These are phyloP conservation scores for Paramisgurnus dabryanus DNA, from an alignment of 2,113 vertebrate species.

Conservation along the genomic window DNA sequence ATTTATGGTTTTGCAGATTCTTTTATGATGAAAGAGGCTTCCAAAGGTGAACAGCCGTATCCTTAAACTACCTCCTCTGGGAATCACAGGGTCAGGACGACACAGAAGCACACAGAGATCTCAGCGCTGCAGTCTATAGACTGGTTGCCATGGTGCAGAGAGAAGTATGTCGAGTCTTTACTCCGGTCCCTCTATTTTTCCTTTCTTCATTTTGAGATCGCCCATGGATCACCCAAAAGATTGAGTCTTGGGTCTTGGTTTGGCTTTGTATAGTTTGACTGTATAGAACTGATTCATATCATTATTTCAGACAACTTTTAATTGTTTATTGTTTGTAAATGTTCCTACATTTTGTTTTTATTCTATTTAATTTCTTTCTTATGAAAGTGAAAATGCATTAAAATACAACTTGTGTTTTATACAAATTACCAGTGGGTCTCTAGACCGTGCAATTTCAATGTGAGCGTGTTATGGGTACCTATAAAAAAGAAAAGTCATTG, in stretches of 20 bases:
- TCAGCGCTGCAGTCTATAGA: conserved; percentile 39
- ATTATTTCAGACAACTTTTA: neutral
- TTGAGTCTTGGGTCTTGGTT: conserved; percentile 25
- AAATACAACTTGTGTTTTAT: no score
- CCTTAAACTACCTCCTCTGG: neutral
- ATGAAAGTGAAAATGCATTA: no score
- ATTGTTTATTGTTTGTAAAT: neutral
- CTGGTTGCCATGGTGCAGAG: conserved; percentile 41
- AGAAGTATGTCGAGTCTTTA: conserved; percentile 38
- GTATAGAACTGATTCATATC: neutral
- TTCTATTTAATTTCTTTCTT: no score
- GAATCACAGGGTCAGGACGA: neutral
- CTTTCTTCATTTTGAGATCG: conserved; percentile 41
- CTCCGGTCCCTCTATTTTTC: conserved; percentile 13
- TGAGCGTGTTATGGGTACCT: no score
- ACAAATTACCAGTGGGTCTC: no score
- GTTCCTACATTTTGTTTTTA: no score
- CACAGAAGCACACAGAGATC: conserved; percentile 15
- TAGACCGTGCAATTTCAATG: no score
- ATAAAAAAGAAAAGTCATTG: no score
- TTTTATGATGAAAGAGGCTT: neutral
- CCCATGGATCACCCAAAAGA: conserved; percentile 25
- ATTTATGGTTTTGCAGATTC: neutral
- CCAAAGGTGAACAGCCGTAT: conserved; percentile 9
- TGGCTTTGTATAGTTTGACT: conserved; percentile 5